A percentile compares a stretch with the other conserved stretches of the same genome.
Evolutionary conservation across 2,888 invertebrate genomes (phyloP).

Genomic region (Andrena camellia): DNA sequence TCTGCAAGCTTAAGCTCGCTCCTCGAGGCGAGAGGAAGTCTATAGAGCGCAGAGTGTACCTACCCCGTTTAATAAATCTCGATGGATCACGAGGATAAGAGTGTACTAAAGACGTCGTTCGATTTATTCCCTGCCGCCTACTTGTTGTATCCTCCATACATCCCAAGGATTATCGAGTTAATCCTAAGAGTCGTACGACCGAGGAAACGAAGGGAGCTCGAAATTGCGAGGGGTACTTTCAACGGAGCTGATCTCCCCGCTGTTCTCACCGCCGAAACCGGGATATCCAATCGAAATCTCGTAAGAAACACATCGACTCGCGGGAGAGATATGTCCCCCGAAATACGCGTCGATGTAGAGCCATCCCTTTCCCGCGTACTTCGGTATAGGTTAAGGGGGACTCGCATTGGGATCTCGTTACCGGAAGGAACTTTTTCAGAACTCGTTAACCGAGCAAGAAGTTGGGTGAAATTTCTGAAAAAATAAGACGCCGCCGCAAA

Average conservation of each 20-base stretch:
- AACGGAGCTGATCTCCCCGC: conserved; percentile 17
- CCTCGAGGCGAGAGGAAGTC: conserved; percentile 28
- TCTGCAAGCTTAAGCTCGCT: conserved; percentile 48
- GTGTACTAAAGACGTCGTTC: conserved; percentile 62
- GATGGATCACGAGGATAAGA: conserved; percentile 63
- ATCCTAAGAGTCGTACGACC: conserved; percentile 40
- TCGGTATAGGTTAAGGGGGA: not conserved
- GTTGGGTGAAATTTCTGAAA: conserved; percentile 35
- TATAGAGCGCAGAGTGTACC: conserved; percentile 33
- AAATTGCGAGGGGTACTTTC: conserved; percentile 23
- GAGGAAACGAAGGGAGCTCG: not conserved
- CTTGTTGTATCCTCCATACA: conserved; percentile 54
- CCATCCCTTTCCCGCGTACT: not conserved
- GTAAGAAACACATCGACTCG: not conserved
- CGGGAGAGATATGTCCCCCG: conserved; percentile 6
- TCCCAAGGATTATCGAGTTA: conserved; percentile 67
- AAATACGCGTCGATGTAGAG: not conserved
- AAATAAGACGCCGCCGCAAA: conserved; percentile 37
- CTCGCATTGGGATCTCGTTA: conserved; percentile 45
- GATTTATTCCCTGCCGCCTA: conserved; percentile 63
- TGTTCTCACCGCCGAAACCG: not conserved
- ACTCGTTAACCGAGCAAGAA: conserved; percentile 38
- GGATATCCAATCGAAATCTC: not conserved
- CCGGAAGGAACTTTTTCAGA: conserved; percentile 21
- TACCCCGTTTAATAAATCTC: conserved; percentile 69